These are phyloP conservation scores for Miltochrista miniata DNA, from an alignment of 2,888 invertebrate species.

Conservation along the genomic window DNA sequence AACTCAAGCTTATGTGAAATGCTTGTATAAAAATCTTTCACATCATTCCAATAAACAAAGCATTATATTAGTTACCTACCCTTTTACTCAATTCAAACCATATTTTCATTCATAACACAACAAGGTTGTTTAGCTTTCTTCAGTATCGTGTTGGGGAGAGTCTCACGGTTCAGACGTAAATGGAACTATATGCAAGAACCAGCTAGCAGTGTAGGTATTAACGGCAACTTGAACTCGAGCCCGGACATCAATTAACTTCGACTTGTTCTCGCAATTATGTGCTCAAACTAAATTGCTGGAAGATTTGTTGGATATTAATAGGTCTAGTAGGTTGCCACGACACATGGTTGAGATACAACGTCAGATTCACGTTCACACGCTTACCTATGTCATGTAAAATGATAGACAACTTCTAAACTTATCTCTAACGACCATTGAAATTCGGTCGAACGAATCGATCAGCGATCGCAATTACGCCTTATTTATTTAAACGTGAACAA, in stretches of 20 bases:
- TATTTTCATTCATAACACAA: conserved; percentile 16
- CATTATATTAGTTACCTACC: no score
- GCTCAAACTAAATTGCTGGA: conserved; percentile 78
- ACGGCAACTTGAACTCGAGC: conserved; percentile 71
- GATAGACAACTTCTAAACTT: background rate
- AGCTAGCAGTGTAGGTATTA: conserved; percentile 45
- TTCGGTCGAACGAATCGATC: background rate
- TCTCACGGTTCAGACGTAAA: conserved; percentile 35
- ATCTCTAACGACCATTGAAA: background rate
- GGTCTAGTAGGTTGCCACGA: conserved; percentile 63
- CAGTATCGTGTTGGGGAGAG: conserved; percentile 8
- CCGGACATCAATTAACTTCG: conserved; percentile 77
- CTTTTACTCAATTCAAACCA: no score
- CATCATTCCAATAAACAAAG: no score
- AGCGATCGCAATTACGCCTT: conserved; percentile 16
- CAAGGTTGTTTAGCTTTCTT: conserved; percentile 6
- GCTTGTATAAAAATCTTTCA: no score
- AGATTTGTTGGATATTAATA: conserved; percentile 76
- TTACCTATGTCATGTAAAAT: conserved; percentile 10
- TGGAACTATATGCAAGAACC: conserved; percentile 51
- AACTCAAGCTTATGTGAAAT: no score
- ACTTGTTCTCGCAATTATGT: conserved; percentile 81
- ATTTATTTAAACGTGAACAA: background rate
- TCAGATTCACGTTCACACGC: conserved; percentile 26
- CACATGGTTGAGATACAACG: conserved; percentile 50